Base-by-base conservation (phyloP, 37 sponge, comb jelly and placozoan species). In the Petrosia ficiformis region DNA sequence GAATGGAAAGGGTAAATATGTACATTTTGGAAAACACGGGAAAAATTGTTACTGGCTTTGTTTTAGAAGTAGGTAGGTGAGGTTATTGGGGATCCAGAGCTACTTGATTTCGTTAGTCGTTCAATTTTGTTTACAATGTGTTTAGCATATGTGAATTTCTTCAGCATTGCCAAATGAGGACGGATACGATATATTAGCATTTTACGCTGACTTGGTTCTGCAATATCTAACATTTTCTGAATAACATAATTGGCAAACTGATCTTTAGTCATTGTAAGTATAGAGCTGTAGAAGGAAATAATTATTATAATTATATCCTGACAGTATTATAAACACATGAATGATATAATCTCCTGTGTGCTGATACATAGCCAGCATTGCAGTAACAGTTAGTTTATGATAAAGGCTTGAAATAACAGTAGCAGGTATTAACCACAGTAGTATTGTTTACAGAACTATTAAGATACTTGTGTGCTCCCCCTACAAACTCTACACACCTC, bases 221-320 rank as follows among this genome's bases (percentile, higher is more conserved):
- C 92, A 16, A 79, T 65, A 61, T 94, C 98, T 25, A 94, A 74
- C 79, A 91, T 92, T 39, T 88, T 91, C 85, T 97, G 98, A 2
- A 97, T 78, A 19, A 97, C 98, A 59, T 97, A 97, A 74, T 97
- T 97, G 65, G 87, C 98, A 61, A 83, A 97, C 75, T 88, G 94
- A 52, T 97, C 94, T 57, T 91, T 97, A 87, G 93, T 90, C 91
- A 97, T 84, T 4, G 81, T 76, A 70, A 89, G 85, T 14, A 97
- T 79, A 35, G 81, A 81, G 52, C 94, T 93, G 67, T 73, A 57
- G 26, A 71, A 42, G 2, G 33, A 65, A 8, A 54, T 30, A 73
- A 74, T n/a, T n/a, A n/a, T n/a, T n/a, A n/a, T 14, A 69, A n/a
- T n/a, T n/a, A n/a, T n/a, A n/a, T n/a, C n/a, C n/a, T n/a, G n/a